phyloP scores from a whole-genome alignment of 2,888 invertebrate genomes.

The Caprella mutica region DNA sequence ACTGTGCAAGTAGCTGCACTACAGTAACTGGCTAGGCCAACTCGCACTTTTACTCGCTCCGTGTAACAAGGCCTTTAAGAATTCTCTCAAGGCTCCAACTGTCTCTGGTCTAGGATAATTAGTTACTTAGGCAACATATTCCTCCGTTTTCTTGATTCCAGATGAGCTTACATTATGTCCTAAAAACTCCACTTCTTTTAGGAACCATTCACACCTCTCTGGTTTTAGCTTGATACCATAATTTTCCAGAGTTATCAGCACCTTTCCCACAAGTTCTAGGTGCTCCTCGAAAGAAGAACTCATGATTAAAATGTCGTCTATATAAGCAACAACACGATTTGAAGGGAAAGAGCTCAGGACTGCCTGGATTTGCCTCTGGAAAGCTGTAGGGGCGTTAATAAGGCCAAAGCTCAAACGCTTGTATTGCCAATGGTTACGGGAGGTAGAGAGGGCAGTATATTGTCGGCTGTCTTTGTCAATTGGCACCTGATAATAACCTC shows the following conservation, averaged over 20 bases:
- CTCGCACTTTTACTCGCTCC: too few relatives aligned
- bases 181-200: background rate
- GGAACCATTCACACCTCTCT: slow-evolving; percentile 3
- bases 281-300: background rate
- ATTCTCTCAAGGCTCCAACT: background rate
- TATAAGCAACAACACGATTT: background rate
- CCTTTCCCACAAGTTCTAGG: background rate
- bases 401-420: slow-evolving; percentile 1
- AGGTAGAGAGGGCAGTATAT: background rate
- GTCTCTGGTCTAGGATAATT: background rate
- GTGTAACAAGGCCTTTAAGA: too few relatives aligned
- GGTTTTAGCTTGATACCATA: background rate
- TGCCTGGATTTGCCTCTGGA: background rate
- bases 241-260: background rate
- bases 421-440: slow-evolving; percentile 1
- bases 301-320: slow-evolving; percentile 8
- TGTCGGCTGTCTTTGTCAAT: background rate
- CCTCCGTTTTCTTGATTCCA: background rate
- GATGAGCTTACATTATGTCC: slow-evolving; percentile 4
- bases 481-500: slow-evolving; percentile 3
- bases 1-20: too few relatives aligned
- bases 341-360: background rate
- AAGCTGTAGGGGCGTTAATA: background rate
- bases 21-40: too few relatives aligned
- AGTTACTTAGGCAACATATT: background rate